phyloP scores from a whole-genome alignment of 2,888 invertebrate species.

The Nymphalis urticae region DNA sequence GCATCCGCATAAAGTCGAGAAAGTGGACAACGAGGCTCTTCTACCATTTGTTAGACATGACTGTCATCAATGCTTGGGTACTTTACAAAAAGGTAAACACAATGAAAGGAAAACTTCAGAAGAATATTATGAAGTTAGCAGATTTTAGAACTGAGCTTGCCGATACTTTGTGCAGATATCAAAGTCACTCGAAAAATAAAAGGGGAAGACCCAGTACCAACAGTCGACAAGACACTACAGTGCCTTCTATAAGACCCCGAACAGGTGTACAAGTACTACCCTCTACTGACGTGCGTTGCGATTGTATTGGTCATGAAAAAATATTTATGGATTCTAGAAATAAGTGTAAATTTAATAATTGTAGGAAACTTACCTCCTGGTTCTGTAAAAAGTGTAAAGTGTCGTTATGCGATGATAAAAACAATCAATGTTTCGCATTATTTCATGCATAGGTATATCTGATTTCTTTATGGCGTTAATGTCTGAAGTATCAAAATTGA shows the following conservation, averaged over 20 bases:
- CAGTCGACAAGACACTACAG: conserved; percentile 43
- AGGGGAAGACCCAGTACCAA: conserved; percentile 47
- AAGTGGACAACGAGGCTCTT: conserved; percentile 48
- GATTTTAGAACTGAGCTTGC: conserved; percentile 36
- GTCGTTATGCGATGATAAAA: conserved; percentile 49
- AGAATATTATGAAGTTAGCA: conserved; percentile 30
- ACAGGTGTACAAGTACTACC: conserved; percentile 3
- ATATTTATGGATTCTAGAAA: conserved; percentile 46
- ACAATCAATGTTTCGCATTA: conserved; percentile 50
- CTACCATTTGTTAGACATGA: conserved; percentile 50
- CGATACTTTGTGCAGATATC: conserved; percentile 37
- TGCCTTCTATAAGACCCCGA: conserved; percentile 40
- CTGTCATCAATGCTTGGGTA: conserved; percentile 51
- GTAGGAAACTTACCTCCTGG: neutral
- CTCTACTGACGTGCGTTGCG: conserved; percentile 45
- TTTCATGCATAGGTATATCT: conserved; percentile 45
- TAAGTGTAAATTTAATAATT: conserved; percentile 41
- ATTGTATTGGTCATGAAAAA: conserved; percentile 48
- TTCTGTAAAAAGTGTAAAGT: conserved; percentile 46
- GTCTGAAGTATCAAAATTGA: conserved; percentile 49
- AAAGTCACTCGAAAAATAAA: conserved; percentile 46
- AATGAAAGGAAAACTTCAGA: conserved; percentile 39
- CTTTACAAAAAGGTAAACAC: conserved; percentile 49
- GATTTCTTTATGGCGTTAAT: conserved; percentile 45
- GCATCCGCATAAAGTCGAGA: conserved; percentile 47